phyloP scores from a whole-genome alignment of 1,140 invertebrate genomes.

The Rhyzopertha dominica region DNA sequence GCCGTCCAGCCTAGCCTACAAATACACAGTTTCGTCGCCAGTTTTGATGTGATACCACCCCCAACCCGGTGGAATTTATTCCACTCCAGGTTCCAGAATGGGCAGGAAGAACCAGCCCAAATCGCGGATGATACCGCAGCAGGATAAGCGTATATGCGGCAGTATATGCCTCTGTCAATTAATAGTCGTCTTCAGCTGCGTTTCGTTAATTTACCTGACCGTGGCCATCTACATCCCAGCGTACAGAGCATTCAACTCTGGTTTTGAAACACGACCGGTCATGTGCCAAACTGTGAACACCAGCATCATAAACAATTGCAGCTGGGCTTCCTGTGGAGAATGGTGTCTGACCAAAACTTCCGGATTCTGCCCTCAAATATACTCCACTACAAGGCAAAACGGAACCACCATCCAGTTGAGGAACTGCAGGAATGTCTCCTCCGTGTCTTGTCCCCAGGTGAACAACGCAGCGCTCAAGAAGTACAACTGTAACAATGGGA shows the following conservation, averaged over 20 bases:
- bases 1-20: no score
- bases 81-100: constrained; percentile 32
- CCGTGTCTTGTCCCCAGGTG: constrained; percentile 64
- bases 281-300: constrained; percentile 86
- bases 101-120: constrained; percentile 41
- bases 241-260: constrained; percentile 72
- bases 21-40: no score
- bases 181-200: constrained; percentile 79
- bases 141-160: constrained; percentile 79
- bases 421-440: constrained; percentile 74
- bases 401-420: constrained; percentile 70
- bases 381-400: constrained; percentile 76
- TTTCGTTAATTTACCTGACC: constrained; percentile 81
- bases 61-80: no score
- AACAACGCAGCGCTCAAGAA: constrained; percentile 48
- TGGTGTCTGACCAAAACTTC: constrained; percentile 89
- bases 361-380: constrained; percentile 80
- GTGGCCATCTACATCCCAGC: constrained; percentile 85
- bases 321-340: constrained; percentile 83
- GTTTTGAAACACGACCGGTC: constrained; percentile 72
- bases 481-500: constrained; percentile 77
- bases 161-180: constrained; percentile 89
- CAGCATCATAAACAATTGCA: constrained; percentile 72
- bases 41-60: no score
- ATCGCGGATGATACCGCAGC: constrained; percentile 66